These are phyloP conservation scores for Aporophyla lueneburgensis DNA, from an alignment of 2,888 invertebrate species.

Conservation along the genomic window DNA sequence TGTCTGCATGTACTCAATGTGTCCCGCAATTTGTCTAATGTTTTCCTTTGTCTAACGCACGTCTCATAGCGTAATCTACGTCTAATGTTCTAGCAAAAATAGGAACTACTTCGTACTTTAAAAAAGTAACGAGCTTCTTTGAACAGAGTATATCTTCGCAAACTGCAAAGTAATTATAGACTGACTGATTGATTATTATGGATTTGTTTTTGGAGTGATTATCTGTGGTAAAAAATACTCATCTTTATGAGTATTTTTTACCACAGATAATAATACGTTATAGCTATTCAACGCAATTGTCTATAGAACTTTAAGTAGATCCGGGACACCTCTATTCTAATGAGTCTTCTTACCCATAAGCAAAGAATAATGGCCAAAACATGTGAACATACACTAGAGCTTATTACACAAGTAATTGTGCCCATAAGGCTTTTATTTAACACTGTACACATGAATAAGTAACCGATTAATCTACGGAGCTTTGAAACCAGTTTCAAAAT, in stretches of 20 bases:
- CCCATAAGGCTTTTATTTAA: conserved; percentile 44
- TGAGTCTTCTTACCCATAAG: not conserved
- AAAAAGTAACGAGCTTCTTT: not conserved
- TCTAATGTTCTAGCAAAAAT: conserved; percentile 1
- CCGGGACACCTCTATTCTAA: conserved; percentile 22
- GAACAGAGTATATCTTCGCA: conserved; percentile 5
- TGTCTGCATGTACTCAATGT: conserved; percentile 35
- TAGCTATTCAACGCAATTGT: conserved; percentile 23
- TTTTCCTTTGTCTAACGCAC: conserved; percentile 2
- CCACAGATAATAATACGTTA: conserved; percentile 1
- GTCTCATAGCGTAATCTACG: not conserved
- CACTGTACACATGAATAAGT: conserved; percentile 61
- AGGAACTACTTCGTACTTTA: conserved; percentile 5
- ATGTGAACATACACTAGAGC: not conserved
- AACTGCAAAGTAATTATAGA: not conserved
- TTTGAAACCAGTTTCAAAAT: conserved; percentile 68
- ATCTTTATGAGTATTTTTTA: not conserved
- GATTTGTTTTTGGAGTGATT: too few relatives aligned
- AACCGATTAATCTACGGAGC: conserved; percentile 64
- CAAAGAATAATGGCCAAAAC: conserved; percentile 32
- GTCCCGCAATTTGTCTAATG: conserved; percentile 23
- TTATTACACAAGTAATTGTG: conserved; percentile 22
- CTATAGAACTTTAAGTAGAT: conserved; percentile 8
- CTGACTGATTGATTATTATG: too few relatives aligned
- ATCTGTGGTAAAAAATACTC: too few relatives aligned